These are phyloP conservation scores for Macaria liturata DNA, from an alignment of 2,888 invertebrate genomes.

Conservation along the genomic window DNA sequence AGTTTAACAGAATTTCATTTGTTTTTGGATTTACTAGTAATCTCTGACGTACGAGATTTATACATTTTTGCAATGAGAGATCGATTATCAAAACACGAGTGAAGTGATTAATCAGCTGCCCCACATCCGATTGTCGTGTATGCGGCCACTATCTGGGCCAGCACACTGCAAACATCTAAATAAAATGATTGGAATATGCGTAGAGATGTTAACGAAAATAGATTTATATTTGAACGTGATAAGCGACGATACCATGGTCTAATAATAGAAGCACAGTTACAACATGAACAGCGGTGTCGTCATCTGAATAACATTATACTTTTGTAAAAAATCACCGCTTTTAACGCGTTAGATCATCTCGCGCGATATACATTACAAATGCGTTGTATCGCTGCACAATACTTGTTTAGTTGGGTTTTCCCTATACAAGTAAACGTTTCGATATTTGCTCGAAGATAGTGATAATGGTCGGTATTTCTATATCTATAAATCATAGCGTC, in stretches of 20 bases:
- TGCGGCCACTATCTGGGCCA: constrained; percentile 70
- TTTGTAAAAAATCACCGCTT: constrained; percentile 35
- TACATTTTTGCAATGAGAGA: constrained; percentile 58
- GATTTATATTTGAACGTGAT: constrained; percentile 31
- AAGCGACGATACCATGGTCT: constrained; percentile 36
- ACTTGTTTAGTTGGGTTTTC: constrained; percentile 29
- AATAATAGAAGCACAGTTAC: constrained; percentile 44
- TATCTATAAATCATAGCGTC: constrained; percentile 11
- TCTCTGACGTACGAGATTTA: constrained; percentile 41
- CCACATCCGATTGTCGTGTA: constrained; percentile 67
- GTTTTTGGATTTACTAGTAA: constrained; percentile 14
- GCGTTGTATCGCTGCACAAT: constrained; percentile 24
- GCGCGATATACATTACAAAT: constrained; percentile 25
- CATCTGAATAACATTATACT: constrained; percentile 43
- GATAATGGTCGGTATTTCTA: constrained; percentile 3
- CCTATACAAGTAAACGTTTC: constrained; percentile 17
- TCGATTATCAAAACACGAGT: constrained; percentile 61
- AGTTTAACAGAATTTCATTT: too few species aligned
- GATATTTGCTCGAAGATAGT: constrained; percentile 19
- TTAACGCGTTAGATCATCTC: constrained; percentile 36
- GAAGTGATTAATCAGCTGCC: constrained; percentile 72
- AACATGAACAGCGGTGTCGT: constrained; percentile 40
- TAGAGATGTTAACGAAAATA: constrained; percentile 39
- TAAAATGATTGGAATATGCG: constrained; percentile 40
- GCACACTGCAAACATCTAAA: constrained; percentile 47